Conservation (phyloP, 2,797 vertebrate genomes). For the Halcyon chelicuti region DNA sequence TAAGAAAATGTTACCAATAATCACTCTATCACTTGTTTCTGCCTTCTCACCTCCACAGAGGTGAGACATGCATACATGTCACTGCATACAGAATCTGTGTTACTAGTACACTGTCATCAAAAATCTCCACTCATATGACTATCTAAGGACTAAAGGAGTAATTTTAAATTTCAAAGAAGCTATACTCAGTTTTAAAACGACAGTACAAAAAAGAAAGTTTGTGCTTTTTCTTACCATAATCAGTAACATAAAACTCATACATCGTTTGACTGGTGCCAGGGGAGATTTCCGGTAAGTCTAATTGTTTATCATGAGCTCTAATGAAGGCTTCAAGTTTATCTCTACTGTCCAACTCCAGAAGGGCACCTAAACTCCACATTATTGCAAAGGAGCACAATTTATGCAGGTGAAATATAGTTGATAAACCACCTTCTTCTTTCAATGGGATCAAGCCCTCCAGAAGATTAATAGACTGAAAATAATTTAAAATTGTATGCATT, state of each 20-base stretch:
- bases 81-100: not conserved
- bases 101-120: not conserved
- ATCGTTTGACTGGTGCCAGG: constrained; percentile 70
- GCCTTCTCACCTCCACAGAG: not conserved
- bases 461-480: constrained; percentile 80
- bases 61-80: no score
- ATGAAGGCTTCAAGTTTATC: constrained; percentile 80
- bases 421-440: constrained; percentile 74
- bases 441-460: constrained; percentile 80
- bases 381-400: constrained; percentile 79
- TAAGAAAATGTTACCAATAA: not conserved
- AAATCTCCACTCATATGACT: not conserved
- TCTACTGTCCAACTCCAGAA: constrained; percentile 78
- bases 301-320: constrained; percentile 63
- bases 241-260: constrained; percentile 79
- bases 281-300: constrained; percentile 75
- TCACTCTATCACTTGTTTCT: not conserved
- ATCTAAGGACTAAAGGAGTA: not conserved
- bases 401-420: constrained; percentile 64
- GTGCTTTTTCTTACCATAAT: constrained; percentile 71
- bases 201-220: not conserved
- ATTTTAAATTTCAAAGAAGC: not conserved
- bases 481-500: not conserved
- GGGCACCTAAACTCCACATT: constrained; percentile 84
- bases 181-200: not conserved